Base-by-base conservation (phyloP, 2,113 vertebrate genomes). In the Apaloderma vittatum region DNA sequence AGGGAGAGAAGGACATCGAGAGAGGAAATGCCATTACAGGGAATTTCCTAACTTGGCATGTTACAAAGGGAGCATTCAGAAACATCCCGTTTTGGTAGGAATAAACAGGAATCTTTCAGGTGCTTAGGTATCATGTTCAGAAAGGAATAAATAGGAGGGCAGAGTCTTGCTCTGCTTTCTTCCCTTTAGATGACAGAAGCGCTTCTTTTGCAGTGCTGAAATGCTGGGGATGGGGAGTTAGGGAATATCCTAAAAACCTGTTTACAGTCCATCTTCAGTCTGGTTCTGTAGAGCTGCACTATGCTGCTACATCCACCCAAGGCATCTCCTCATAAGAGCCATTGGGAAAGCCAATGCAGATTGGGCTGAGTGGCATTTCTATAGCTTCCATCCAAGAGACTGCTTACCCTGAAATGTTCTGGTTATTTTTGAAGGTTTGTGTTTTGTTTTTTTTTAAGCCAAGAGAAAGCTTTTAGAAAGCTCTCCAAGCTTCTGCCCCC, bases 391-490 rank as follows among this genome's bases (percentile, higher is more conserved):
- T 37, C 45, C 45, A 94, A 73, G 32, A 20, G 73, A 82, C 54
- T 62, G 52, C 34, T 87, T 92, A 87, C 29, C 51, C 34, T 57
- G 78, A 88, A 80, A 94, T 4, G 8, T 68, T 63, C 79, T 58
- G 72, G 61, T 83, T 93, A 65, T 81, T 92, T 94, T 34, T 93
- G 88, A 96, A 95, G 78, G 82, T 93, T 70, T 92, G 63, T 52
- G 96, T 93, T 81, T 40, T 40, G 96, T 94, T 81, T 72, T 24
- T 70, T 95, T 94, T 88, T 75, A 88, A 94, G 75, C 48, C 74
- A 81, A 66, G 77, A 94, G 89, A 96, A 90, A 95, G 95, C 46
- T 94, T 97, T 96, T 67, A 95, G 91, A 94, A 96, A 95, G 94
- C 84, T 96, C 45, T 40, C 85, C 78, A 82, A 88, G 81, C 85